phyloP scores from a whole-genome alignment of 2,113 vertebrate species.

The Sturnus vulgaris region DNA sequence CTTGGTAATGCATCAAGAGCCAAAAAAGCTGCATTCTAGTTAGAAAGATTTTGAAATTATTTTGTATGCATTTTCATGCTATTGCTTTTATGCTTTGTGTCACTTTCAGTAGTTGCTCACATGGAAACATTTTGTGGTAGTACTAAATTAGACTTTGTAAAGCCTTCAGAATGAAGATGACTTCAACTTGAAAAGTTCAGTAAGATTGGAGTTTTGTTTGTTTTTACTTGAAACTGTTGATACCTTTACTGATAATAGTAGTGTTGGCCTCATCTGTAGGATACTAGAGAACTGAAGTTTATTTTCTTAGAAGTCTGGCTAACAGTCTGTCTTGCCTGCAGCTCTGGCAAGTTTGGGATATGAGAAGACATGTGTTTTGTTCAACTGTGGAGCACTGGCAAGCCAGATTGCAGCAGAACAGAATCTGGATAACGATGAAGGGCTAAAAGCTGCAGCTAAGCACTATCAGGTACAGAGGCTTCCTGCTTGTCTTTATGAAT shows the following conservation, averaged over 20 bases:
- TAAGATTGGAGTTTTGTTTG: background rate
- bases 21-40: background rate
- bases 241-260: background rate
- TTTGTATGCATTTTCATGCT: background rate
- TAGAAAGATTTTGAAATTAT: background rate
- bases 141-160: background rate
- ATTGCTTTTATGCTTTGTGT: background rate
- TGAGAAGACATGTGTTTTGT: slow-evolving; percentile 96
- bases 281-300: background rate
- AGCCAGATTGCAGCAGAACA: slow-evolving; percentile 97
- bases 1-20: background rate
- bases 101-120: background rate
- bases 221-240: background rate
- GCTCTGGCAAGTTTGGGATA: slow-evolving; percentile 94
- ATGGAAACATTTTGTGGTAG: background rate
- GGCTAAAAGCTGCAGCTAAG: slow-evolving; percentile 90
- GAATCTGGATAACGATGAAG: slow-evolving; percentile 96
- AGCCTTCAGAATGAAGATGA: background rate
- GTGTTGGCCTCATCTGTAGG: background rate
- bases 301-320: background rate
- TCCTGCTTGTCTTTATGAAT: background rate
- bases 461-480: slow-evolving; percentile 86
- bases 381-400: slow-evolving; percentile 92
- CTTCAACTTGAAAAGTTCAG: background rate
- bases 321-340: slow-evolving; percentile 60